Evolutionary conservation across 2,113 vertebrate genomes (phyloP).

Genomic region (Protobothrops flavoviridis): DNA sequence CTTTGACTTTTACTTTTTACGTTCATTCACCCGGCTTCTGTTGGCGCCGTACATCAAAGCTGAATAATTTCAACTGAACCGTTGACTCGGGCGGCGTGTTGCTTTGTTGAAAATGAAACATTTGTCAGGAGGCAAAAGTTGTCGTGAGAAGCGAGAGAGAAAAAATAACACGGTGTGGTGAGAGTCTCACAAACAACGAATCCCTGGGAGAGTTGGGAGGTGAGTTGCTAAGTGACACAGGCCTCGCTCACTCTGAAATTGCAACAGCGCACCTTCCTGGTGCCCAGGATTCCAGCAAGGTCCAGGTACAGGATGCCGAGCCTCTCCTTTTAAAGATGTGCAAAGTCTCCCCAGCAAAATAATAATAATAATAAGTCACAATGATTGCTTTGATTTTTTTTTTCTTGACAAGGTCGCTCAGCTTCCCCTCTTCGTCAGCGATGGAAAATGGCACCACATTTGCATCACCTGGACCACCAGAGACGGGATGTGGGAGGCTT

Average conservation of each 20-base stretch:
- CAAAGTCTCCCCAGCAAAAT: too few species aligned
- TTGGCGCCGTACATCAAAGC: not conserved
- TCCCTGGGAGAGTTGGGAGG: constrained; percentile 47
- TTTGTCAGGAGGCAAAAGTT: not conserved
- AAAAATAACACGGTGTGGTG: not conserved
- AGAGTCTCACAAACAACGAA: constrained; percentile 44
- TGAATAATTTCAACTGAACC: not conserved
- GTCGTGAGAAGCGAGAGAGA: too few species aligned
- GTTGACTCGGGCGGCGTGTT: not conserved
- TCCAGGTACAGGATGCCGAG: not conserved
- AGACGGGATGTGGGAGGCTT: constrained; percentile 97
- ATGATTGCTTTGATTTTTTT: not conserved
- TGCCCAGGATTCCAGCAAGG: not conserved
- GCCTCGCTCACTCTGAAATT: not conserved
- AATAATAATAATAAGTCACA: not conserved
- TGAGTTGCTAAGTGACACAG: constrained; percentile 61
- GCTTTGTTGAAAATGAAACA: not conserved
- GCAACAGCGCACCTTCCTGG: not conserved
- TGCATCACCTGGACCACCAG: constrained; percentile 97
- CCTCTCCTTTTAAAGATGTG: not conserved
- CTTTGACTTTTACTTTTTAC: too few species aligned
- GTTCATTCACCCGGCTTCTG: too few species aligned
- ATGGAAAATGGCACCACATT: constrained; percentile 97
- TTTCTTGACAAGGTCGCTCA: constrained; percentile 83
- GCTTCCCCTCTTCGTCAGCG: constrained; percentile 90